A percentile compares a stretch with the other conserved stretches of the same genome.
phyloP scores from a whole-genome alignment of 2,113 vertebrate species.

The Tichodroma muraria region DNA sequence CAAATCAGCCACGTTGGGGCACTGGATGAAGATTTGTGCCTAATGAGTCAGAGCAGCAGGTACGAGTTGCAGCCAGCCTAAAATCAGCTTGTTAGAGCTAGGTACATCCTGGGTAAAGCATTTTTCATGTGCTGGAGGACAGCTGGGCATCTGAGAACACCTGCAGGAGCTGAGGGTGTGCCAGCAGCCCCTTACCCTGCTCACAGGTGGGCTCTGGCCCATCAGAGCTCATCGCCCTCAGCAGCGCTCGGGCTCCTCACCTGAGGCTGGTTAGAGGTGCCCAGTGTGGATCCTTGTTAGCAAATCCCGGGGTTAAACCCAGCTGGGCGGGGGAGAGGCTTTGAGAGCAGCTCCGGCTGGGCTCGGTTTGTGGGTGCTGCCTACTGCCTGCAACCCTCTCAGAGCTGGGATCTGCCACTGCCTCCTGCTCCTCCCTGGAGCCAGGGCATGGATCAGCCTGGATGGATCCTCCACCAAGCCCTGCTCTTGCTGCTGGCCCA shows the following conservation, averaged over 20 bases:
- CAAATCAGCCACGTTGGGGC: rapidly evolving
- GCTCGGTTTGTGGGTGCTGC: rapidly evolving
- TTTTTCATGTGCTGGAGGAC: neutral
- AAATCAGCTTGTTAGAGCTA: neutral
- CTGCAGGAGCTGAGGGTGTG: neutral
- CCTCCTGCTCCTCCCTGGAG: neutral
- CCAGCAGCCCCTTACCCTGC: neutral
- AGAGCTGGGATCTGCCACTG: rapidly evolving
- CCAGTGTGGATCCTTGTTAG: rapidly evolving
- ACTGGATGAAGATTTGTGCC: neutral
- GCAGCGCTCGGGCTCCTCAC: neutral
- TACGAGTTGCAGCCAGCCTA: neutral
- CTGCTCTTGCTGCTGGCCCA: neutral
- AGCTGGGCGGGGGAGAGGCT: neutral
- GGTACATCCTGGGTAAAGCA: rapidly evolving
- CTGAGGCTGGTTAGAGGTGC: neutral
- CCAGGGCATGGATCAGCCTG: neutral
- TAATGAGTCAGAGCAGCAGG: neutral
- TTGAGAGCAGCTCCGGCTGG: rapidly evolving
- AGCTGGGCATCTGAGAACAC: rapidly evolving
- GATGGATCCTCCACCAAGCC: rapidly evolving
- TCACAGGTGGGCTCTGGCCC: no score
- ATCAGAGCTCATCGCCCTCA: neutral
- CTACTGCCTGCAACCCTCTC: no score
- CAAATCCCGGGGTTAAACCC: neutral